Percentiles rank a stretch among this genome's conserved stretches.
Evolutionary conservation across 2,888 invertebrate species (phyloP).

Genomic region (Eustalomyia histrio): DNA sequence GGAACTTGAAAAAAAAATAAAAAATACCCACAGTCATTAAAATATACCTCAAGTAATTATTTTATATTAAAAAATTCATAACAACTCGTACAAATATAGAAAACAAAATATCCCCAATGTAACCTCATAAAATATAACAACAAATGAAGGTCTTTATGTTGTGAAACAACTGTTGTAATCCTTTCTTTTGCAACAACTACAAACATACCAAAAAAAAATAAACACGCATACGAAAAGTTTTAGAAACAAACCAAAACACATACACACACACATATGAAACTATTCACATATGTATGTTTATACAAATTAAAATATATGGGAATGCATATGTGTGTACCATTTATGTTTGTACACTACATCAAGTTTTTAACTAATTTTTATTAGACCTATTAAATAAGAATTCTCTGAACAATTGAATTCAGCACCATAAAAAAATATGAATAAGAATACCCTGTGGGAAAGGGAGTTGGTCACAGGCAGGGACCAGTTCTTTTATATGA

Average conservation of each 20-base stretch:
- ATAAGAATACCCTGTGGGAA: too few species aligned
- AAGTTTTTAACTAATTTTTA: too few species aligned
- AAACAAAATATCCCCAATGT: conserved; percentile 22
- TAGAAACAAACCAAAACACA: not conserved
- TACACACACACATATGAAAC: not conserved
- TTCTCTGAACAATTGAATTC: too few species aligned
- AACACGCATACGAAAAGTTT: not conserved
- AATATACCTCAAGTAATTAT: conserved; percentile 61
- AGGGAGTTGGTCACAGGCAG: too few species aligned
- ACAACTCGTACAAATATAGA: conserved; percentile 4
- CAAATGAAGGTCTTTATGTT: conserved; percentile 29
- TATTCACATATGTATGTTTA: not conserved
- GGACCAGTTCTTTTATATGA: too few species aligned
- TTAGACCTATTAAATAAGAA: too few species aligned
- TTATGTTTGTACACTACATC: too few species aligned
- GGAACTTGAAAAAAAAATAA: not conserved
- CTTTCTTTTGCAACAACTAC: not conserved
- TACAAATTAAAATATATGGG: not conserved
- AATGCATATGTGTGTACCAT: not conserved
- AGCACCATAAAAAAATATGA: too few species aligned
- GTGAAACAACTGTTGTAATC: conserved; percentile 4
- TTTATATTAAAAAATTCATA: conserved; percentile 60
- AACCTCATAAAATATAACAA: conserved; percentile 12
- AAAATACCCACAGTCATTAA: conserved; percentile 51
- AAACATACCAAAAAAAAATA: not conserved